phyloP scores from a whole-genome alignment of 2,888 invertebrate species.

The Exephanes ischioxanthus region DNA sequence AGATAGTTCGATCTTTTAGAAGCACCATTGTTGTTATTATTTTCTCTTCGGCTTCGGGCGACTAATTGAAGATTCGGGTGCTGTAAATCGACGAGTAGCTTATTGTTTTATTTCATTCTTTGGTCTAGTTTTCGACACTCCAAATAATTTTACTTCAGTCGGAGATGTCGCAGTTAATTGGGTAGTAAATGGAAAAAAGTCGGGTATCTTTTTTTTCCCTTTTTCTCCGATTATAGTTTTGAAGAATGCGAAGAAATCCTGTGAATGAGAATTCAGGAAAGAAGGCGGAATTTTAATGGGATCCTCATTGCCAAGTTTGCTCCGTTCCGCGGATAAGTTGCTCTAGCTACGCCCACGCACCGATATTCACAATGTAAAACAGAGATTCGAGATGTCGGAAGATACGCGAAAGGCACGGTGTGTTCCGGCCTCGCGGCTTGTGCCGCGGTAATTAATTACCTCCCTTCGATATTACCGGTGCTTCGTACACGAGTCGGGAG shows the following conservation, averaged over 20 bases:
- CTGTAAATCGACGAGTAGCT: background rate
- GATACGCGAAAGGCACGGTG: slow-evolving; percentile 74
- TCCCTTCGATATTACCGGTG: slow-evolving; percentile 74
- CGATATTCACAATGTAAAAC: slow-evolving; percentile 77
- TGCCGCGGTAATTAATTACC: slow-evolving; percentile 79
- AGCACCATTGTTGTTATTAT: background rate
- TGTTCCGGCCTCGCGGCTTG: slow-evolving; percentile 41
- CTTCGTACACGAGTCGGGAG: slow-evolving; percentile 39
- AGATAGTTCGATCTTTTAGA: background rate
- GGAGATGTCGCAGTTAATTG: too few species aligned
- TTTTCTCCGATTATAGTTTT: background rate
- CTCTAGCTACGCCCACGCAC: slow-evolving; percentile 77
- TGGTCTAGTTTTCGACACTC: too few species aligned
- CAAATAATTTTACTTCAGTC: too few species aligned
- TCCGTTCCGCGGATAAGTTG: slow-evolving; percentile 74
- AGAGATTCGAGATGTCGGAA: slow-evolving; percentile 76
- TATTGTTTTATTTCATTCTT: too few species aligned
- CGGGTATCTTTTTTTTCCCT: background rate
- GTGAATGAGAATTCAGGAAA: background rate
- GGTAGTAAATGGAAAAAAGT: background rate
- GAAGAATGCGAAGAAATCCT: background rate
- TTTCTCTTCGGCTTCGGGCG: too few species aligned
- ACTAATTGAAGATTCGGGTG: too few species aligned
- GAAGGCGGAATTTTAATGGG: slow-evolving; percentile 49
- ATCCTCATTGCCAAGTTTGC: slow-evolving; percentile 69